Percentiles rank a stretch among this genome's conserved stretches.
Conservation (phyloP, 1,140 invertebrate species). For the Leptinotarsa defecta region DNA sequence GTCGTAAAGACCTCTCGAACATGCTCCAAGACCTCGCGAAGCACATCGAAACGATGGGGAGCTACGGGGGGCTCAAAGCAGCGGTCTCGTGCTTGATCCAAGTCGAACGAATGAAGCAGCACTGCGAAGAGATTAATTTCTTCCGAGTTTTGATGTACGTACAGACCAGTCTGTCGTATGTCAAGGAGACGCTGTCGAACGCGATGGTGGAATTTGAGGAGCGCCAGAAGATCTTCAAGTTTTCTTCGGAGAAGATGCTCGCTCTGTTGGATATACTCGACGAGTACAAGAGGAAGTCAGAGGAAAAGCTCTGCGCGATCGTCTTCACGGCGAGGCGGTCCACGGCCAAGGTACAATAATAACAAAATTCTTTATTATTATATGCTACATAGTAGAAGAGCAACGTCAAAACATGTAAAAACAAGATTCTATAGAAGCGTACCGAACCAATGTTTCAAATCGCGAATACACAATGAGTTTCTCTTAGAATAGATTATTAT, state of each 20-base stretch:
- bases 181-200: slow-evolving; percentile 52
- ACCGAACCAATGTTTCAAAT: no score
- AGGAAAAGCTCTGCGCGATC: slow-evolving; percentile 70
- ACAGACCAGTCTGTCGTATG: slow-evolving; percentile 52
- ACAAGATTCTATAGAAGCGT: slow-evolving; percentile 64
- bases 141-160: slow-evolving; percentile 56
- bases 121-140: slow-evolving; percentile 55
- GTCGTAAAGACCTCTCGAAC: slow-evolving; percentile 46
- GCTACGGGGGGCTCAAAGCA: slow-evolving; percentile 64
- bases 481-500: background rate
- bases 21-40: slow-evolving; percentile 51
- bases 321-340: slow-evolving; percentile 82
- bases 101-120: slow-evolving; percentile 65
- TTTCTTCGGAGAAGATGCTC: slow-evolving; percentile 37
- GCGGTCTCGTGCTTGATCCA: slow-evolving; percentile 64
- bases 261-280: slow-evolving; percentile 52
- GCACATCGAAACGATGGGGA: slow-evolving; percentile 61
- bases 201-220: slow-evolving; percentile 47
- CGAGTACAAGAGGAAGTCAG: slow-evolving; percentile 56
- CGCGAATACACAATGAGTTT: slow-evolving; percentile 72
- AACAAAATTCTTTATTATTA: slow-evolving; percentile 10
- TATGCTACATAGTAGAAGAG: slow-evolving; percentile 74
- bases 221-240: slow-evolving; percentile 32
- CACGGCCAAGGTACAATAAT: slow-evolving; percentile 67
- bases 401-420: slow-evolving; percentile 55